Conservation (phyloP, 2,888 invertebrate species). For the Agrotis clavis region DNA sequence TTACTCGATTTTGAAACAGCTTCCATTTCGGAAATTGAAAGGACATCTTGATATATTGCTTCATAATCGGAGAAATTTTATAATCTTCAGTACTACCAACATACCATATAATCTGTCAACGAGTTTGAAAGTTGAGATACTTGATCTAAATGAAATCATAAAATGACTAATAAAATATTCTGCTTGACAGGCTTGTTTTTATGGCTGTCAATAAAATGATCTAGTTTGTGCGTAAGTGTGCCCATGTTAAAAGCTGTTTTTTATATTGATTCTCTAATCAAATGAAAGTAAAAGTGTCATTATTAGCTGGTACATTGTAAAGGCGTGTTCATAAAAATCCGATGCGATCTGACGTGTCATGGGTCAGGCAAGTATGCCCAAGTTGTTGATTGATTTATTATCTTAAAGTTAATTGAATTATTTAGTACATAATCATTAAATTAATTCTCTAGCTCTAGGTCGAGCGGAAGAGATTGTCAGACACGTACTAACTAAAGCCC, state of each 20-base stretch:
- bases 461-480: too few relatives aligned
- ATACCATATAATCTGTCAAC: conserved; percentile 42
- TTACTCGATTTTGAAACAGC: conserved; percentile 19
- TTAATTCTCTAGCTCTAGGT: too few relatives aligned
- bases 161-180: conserved; percentile 12
- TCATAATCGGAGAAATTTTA: conserved; percentile 44
- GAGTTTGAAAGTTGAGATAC: conserved; percentile 42
- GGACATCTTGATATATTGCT: conserved; percentile 32
- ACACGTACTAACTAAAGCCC: too few relatives aligned
- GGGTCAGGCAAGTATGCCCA: not conserved
- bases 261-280: not conserved
- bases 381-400: not conserved
- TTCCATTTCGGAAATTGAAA: conserved; percentile 47
- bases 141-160: conserved; percentile 37
- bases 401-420: too few relatives aligned
- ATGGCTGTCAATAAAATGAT: conserved; percentile 14
- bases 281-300: conserved; percentile 7
- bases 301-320: not conserved
- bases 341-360: not conserved
- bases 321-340: not conserved
- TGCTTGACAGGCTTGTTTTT: conserved; percentile 1
- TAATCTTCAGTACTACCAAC: conserved; percentile 30
- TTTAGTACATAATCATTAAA: too few relatives aligned
- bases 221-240: conserved; percentile 1
- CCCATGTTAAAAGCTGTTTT: not conserved